Conservation (phyloP, 1,140 invertebrate species). For the Scaptomyza hsui region DNA sequence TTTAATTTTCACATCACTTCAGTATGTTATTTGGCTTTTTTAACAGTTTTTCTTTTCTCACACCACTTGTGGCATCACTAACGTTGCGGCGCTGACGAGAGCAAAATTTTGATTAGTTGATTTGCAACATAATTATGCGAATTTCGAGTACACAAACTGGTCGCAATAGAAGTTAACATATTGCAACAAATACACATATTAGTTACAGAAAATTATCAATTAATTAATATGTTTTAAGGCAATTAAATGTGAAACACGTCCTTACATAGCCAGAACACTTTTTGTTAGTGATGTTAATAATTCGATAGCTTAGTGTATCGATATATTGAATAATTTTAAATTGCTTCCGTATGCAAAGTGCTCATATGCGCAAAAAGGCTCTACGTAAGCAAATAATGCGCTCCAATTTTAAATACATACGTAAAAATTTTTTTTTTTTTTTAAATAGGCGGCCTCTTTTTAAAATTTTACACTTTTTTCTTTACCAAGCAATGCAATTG, state of each 20-base stretch:
- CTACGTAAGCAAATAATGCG: background rate
- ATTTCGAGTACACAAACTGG: background rate
- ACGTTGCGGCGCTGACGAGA: constrained; percentile 52
- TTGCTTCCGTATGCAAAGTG: background rate
- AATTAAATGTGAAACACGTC: constrained; percentile 24
- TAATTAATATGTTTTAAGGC: background rate
- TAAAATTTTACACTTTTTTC: no score
- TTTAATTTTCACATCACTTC: background rate
- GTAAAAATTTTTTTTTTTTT: background rate
- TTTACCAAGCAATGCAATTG: background rate
- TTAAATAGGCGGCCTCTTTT: no score
- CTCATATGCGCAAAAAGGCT: background rate
- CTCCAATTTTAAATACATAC: background rate
- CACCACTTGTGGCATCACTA: constrained; percentile 48
- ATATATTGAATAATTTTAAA: background rate
- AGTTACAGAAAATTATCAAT: constrained; percentile 1
- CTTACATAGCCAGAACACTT: constrained; percentile 46
- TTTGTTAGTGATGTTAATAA: constrained; percentile 12
- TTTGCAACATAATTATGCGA: constrained; percentile 9
- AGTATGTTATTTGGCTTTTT: background rate
- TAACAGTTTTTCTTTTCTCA: constrained; percentile 3
- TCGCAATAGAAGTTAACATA: background rate
- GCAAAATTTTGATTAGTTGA: constrained; percentile 38
- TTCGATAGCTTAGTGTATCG: constrained; percentile 12
- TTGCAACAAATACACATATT: background rate